These are phyloP conservation scores for Noturus placidus DNA, from an alignment of 2,113 vertebrate genomes.

Conservation along the genomic window DNA sequence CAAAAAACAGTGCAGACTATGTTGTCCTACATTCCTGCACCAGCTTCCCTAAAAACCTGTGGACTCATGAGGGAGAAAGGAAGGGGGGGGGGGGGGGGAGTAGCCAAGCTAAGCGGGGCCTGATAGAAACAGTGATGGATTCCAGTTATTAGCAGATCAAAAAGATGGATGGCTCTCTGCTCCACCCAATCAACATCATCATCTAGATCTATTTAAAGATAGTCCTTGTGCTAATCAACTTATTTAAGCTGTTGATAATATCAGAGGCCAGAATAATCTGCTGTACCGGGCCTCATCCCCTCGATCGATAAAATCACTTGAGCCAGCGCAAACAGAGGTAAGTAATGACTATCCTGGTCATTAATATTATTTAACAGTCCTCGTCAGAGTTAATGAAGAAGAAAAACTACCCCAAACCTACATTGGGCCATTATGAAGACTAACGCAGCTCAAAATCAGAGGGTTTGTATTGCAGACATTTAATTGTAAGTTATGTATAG, in stretches of 20 bases:
- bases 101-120: conserved; percentile 55
- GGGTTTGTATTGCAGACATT: neutral
- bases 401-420: conserved; percentile 73
- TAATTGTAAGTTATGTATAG: conserved; percentile 3
- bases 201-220: conserved; percentile 99
- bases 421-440: neutral
- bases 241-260: conserved; percentile 97
- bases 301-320: conserved; percentile 97
- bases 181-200: conserved; percentile 98
- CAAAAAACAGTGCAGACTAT: conserved; percentile 43
- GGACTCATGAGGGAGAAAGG: conserved; percentile 63
- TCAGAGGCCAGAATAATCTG: conserved; percentile 87
- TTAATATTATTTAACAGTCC: conserved; percentile 99
- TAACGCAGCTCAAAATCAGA: neutral
- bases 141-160: conserved; percentile 99
- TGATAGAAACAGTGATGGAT: conserved; percentile 92
- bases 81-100: neutral
- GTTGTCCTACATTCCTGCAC: conserved; percentile 55
- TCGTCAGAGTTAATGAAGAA: conserved; percentile 89
- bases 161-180: conserved; percentile 96
- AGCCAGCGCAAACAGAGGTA: conserved; percentile 84
- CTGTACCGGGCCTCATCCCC: conserved; percentile 79
- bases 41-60: conserved; percentile 65
- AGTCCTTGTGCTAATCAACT: conserved; percentile 92
- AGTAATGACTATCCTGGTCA: conserved; percentile 90